Percentiles rank a stretch among this genome's conserved stretches.
Evolutionary conservation across 2,113 vertebrate species (phyloP).

Genomic region (Hydrochoerus hydrochaeris): DNA sequence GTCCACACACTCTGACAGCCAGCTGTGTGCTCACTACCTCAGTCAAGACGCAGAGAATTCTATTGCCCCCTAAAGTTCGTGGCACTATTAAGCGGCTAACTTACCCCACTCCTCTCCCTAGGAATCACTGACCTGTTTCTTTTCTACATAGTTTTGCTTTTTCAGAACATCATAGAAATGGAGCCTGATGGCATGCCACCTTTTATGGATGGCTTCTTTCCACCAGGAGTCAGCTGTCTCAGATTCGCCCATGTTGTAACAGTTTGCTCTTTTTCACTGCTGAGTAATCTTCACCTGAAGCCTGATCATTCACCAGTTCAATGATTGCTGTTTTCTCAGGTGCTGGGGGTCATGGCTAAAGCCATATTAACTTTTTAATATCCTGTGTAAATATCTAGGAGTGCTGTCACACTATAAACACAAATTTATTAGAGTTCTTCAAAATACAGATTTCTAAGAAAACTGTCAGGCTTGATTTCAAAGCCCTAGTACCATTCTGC

Average conservation of each 20-base stretch:
- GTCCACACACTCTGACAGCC: not conserved
- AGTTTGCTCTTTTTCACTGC: not conserved
- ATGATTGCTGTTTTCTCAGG: not conserved
- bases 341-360: not conserved
- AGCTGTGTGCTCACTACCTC: not conserved
- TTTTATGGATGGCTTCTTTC: not conserved
- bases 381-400: not conserved
- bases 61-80: not conserved
- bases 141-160: rapidly evolving
- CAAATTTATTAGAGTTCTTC: not conserved
- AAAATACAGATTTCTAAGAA: not conserved
- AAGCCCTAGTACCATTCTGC: not conserved
- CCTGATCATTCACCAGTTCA: not conserved
- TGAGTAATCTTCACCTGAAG: not conserved
- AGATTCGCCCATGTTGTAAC: rapidly evolving
- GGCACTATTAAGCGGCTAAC: not conserved
- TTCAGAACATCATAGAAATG: not conserved
- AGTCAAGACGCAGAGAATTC: not conserved
- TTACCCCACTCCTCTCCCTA: not conserved
- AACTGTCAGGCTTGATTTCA: not conserved
- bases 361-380: not conserved
- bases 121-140: not conserved
- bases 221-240: no score
- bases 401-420: not conserved
- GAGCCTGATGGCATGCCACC: not conserved